Evolutionary conservation across 2,797 vertebrate genomes (phyloP).

Genomic region (Rhinogobio ventralis): DNA sequence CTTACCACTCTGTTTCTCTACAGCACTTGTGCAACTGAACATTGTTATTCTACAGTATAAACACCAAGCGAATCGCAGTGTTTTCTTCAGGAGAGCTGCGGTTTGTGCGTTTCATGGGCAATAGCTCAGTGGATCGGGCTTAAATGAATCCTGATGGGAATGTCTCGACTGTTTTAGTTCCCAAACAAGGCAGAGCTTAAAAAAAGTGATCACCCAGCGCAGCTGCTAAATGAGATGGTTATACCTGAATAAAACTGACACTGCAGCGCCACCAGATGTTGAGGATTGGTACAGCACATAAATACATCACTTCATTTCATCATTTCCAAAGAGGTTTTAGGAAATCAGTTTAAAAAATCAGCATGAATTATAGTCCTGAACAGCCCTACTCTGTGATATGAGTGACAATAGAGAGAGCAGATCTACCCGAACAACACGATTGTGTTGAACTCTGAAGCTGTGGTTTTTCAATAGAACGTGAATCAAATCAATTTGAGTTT

Average conservation of each 20-base stretch:
- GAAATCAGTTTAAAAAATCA: background rate
- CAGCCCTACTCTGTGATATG: background rate
- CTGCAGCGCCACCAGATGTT: slow-evolving; percentile 43
- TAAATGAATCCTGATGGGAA: slow-evolving; percentile 42
- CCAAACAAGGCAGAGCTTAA: slow-evolving; percentile 5
- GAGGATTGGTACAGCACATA: background rate
- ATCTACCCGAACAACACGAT: slow-evolving; percentile 14
- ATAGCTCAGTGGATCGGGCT: background rate
- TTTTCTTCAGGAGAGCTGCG: background rate
- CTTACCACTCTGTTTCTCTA: slow-evolving; percentile 1
- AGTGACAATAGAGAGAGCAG: background rate
- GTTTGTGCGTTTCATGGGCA: slow-evolving; percentile 7
- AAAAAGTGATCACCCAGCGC: background rate
- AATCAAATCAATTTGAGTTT: slow-evolving; percentile 13
- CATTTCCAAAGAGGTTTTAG: background rate
- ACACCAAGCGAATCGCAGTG: background rate
- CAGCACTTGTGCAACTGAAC: background rate
- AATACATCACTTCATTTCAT: no score
- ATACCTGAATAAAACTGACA: slow-evolving; percentile 18
- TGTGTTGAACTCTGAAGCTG: background rate
- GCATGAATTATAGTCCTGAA: background rate
- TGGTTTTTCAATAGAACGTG: background rate
- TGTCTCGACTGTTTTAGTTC: slow-evolving; percentile 15
- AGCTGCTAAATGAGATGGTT: slow-evolving; percentile 5
- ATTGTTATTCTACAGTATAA: slow-evolving; percentile 33